Evolutionary conservation across 2,113 vertebrate species (phyloP), one percentile per base, ranked within the genome.

Genomic region (Hucho hucho): DNA sequence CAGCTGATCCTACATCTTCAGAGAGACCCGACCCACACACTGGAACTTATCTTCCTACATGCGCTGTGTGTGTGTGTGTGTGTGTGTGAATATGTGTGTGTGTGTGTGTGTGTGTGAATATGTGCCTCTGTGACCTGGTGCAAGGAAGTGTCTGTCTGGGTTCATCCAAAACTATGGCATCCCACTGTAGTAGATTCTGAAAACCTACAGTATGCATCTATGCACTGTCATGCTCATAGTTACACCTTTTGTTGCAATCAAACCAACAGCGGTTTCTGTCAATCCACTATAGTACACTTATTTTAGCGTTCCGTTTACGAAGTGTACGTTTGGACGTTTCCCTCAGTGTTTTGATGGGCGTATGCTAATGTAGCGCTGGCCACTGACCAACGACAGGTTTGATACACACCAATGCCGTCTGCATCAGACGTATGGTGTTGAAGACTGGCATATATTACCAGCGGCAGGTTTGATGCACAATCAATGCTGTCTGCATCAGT

Each of bases 1-100:
- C 80, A 79, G 80, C 80, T 72, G 79, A 79, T 76, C 79, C 58
- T 61, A 22, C 20, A 9, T 61, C 58, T 61, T 16, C 58, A 22
- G 58, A 61, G 58, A 61, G 58, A n/a, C 77, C 73, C 29, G 78
- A 77, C 77, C 77, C 86, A 82, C 74, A 69, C 79, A 83, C 81
- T 85, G 86, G 90, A 92, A 91, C 91, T 87, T 84, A 90, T 91
- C 89, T 86, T 70, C 72, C 72, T 69, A 63, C 61, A 72, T 66
- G 70, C 67, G 37, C 73, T 68, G 65, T 5, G 16, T 18, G 28
- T 4, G 32, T 37, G 32, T 37, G 32, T 37, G 6, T 37, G 32
- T 32, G 29, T 6, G 29, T 37, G 32, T 9, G 32, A 64, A 25
- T 65, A 63, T 69, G 47, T 70, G 16, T 49, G 47, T 69, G 18